Evolutionary conservation across 2,113 vertebrate species (phyloP), one percentile per base, ranked within the genome.

Genomic region (Aix galericulata): DNA sequence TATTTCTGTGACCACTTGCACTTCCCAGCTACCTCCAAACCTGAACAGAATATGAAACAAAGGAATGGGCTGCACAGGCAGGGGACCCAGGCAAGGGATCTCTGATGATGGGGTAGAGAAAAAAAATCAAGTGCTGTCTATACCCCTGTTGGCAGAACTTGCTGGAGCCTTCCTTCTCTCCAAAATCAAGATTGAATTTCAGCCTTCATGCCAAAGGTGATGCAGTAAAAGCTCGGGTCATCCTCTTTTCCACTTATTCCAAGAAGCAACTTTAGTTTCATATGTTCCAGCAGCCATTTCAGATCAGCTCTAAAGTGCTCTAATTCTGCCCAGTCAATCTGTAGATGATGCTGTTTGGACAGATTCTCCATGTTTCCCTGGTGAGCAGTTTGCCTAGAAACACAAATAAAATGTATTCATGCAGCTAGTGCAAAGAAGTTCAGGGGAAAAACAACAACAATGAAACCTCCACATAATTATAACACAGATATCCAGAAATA

Each of bases 321-420:
- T 53, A 26, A 55, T 46, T 86, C 68, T 94, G 13, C 34, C 29
- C 7, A 71, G 11, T 42, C 66, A n/a, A 32, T 34, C 5, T 7
- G 48, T 46, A 86, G 10, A 48, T 69, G 14, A 89, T 12, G 8
- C 20, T 38, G 4, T 50, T 80, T 86, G 26, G 60, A 56, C 23
- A 91, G 17, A 81, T 74, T 25, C 13, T 60, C 27, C 13, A 29
- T 69, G 8, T 5, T 88, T 11, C 29, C 5, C 36, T 56, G 14
- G 44, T 52, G 85, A 95, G 26, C 17, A 67, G 14, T 76, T 94
- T 66, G n/a, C 68, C 27, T 48, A 84, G 53, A 75, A 95, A 40
- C 4, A 42, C n/a, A 86, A 48, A 58, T 10, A 74, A 64, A 82
- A 85, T 59, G 55, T 81, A 76, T 80, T 74, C 21, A 56, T 68